phyloP scores from a whole-genome alignment of 1,140 invertebrate genomes.

The roundworm (Caenorhabditis elegans) region WBcel235 BX284604.4:14246501-14247000 shows the following conservation, averaged over 20 bases:
- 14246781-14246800: background rate
- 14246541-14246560: too few species aligned
- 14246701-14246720: background rate
- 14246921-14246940: too few species aligned
- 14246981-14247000: too few species aligned
- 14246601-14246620: background rate
- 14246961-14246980: too few species aligned
- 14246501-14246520: too few species aligned
- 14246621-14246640: background rate
- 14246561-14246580: background rate
- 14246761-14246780: background rate
- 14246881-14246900: too few species aligned
- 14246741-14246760: background rate
- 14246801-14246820: background rate
- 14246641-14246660: background rate
- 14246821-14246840: background rate
- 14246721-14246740: background rate
- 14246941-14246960: too few species aligned
- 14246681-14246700: background rate
- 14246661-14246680: background rate
- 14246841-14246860: background rate
- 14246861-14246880: background rate
- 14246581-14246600: background rate
- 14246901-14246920: too few species aligned
- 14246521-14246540: too few species aligned